Base-by-base conservation (phyloP, 2,888 invertebrate genomes). In the Proisotoma minuta region DNA sequence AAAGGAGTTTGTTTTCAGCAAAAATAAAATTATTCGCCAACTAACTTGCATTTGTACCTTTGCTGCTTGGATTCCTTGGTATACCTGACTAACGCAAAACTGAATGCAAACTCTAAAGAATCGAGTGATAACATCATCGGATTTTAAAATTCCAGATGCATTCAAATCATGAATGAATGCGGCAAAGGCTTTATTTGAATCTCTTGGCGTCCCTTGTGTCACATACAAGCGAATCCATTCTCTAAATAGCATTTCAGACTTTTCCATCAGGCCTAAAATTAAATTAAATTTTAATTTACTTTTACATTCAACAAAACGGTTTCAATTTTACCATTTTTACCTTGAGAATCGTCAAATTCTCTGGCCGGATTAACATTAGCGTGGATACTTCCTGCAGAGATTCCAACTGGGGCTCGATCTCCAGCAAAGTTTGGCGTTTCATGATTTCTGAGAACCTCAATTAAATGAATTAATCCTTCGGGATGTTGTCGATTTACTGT, bases 221-320 rank as follows among this genome's bases (percentile, higher is more conserved):
- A 94, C 88, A 74, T 91, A 92, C 75, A 96, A 87, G 65, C 84
- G 85, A 18, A 97, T 90, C 99, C 99, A 99, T 76, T 99, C 98
- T 23, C 96, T 84, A 34, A 99, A 82, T 12, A 99, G 81, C 74
- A 83, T 90, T 78, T 99, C 98, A 0, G 96, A 95, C 78, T 96
- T 97, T 76, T 96, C 97, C 75, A 91, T 87, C 48, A 97, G 81
- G 23, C 93, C 95, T 0, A 52, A 2, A 34, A 22, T 34, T 23
- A 39, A 60, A 47, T n/a, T 5, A 34, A 51, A 12, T 26, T 10
- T 48, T 43, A 40, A 43, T 8, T 22, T n/a, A 27, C n/a, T n/a
- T n/a, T 34, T 54, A 12, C 1, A 48, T 27, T 18, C 20, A 43
- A 5, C n/a, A 23, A 47, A 4, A 5, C 28, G 34, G 26, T 48